Conservation (phyloP, 2,888 invertebrate genomes). For the Hydroisotoma schaefferi region DNA sequence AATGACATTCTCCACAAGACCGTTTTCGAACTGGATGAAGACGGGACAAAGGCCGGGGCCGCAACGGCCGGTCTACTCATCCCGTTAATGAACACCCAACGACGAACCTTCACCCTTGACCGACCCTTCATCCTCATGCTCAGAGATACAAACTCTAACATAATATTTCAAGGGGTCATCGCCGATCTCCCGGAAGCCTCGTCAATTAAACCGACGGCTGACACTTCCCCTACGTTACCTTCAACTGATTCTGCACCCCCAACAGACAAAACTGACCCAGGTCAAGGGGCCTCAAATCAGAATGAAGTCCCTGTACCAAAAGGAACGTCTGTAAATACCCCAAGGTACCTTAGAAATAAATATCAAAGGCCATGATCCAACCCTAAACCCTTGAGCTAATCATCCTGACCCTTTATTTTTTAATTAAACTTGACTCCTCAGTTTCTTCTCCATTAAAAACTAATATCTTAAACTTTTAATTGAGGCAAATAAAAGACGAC, state of each 20-base stretch:
- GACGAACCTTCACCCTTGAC: not conserved
- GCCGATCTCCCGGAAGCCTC: not conserved
- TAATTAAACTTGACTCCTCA: too few relatives aligned
- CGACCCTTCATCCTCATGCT: constrained; percentile 7
- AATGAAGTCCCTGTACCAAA: not conserved
- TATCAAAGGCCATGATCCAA: too few relatives aligned
- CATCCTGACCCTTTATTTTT: too few relatives aligned
- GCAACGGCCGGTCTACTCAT: constrained; percentile 15
- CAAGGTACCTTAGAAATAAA: too few relatives aligned
- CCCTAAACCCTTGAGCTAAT: too few relatives aligned
- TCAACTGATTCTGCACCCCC: not conserved
- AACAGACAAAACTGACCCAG: not conserved
- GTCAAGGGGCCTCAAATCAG: not conserved
- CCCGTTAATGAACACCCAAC: constrained; percentile 4
- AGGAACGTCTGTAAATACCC: too few relatives aligned
- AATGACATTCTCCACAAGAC: constrained; percentile 18
- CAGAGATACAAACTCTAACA: not conserved
- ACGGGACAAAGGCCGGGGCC: constrained; percentile 19
- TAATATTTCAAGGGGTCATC: constrained; percentile 14
- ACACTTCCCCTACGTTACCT: not conserved
- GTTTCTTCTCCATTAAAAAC: too few relatives aligned
- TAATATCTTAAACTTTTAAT: too few relatives aligned
- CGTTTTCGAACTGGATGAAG: constrained; percentile 18
- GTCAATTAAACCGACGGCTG: not conserved
- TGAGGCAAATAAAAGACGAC: too few relatives aligned